Evolutionary conservation across 2,888 invertebrate genomes (phyloP).

Genomic region (Cerastoderma edule): DNA sequence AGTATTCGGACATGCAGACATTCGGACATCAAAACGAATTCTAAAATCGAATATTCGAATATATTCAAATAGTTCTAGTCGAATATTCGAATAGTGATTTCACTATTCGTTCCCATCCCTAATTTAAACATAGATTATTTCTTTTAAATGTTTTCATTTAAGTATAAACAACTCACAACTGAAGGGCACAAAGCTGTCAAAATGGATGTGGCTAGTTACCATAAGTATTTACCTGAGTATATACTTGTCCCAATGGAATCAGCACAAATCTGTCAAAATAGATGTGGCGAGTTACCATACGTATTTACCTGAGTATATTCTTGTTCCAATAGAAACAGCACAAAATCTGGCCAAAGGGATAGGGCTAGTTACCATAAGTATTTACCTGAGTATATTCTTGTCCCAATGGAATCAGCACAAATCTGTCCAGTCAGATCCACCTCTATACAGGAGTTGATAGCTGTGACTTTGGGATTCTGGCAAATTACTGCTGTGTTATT

Average conservation of each 20-base stretch:
- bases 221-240: conserved; percentile 86
- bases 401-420: conserved; percentile 96
- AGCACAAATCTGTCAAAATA: conserved; percentile 96
- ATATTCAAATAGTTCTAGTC: too few relatives aligned
- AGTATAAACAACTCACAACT: too few relatives aligned
- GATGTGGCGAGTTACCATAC: conserved; percentile 83
- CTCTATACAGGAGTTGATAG: conserved; percentile 98
- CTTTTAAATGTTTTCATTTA: neutral
- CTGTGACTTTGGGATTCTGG: conserved; percentile 95
- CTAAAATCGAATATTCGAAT: too few relatives aligned
- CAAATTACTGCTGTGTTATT: conserved; percentile 93
- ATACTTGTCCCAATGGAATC: conserved; percentile 94
- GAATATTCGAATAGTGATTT: too few relatives aligned
- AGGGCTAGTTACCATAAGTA: neutral
- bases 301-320: conserved; percentile 87
- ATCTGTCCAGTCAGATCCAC: conserved; percentile 97
- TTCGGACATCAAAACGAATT: too few relatives aligned
- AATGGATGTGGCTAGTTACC: neutral
- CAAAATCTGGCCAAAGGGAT: conserved; percentile 84
- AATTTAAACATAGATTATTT: too few relatives aligned
- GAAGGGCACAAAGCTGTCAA: too few relatives aligned
- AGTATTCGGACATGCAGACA: too few relatives aligned
- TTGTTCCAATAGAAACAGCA: conserved; percentile 95
- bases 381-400: conserved; percentile 87
- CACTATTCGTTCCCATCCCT: too few relatives aligned